Evolutionary conservation across 30 jellyfish, hydroid and myxozoan genomes (phyloP), one percentile per base, ranked within the genome.

Genomic region (Chrysaora quinquecirrha): DNA sequence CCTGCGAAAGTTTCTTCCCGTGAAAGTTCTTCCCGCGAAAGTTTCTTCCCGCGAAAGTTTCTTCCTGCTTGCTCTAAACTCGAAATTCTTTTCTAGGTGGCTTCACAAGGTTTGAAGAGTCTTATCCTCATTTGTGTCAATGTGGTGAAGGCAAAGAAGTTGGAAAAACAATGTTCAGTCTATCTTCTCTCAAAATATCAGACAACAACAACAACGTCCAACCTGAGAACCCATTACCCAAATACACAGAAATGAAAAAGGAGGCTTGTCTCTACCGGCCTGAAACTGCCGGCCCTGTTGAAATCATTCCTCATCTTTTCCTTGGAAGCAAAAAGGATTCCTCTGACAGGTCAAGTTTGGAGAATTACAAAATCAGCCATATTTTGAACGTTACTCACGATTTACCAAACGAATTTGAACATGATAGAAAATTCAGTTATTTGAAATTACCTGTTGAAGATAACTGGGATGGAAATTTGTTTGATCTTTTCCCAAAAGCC

Each of bases 81-180:
- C n/a, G n/a, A n/a, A n/a, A 21, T 19, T 56, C 56, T 29, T 28
- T 76, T 76, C 14, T 50, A 94, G 99, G 99, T 14, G 99, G 99
- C 1, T 94, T 71, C 71, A 47, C 48, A n/a, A 84, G 75, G 1
- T 94, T 94, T 78, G 96, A 94, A 75, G 96, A 87, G 47, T 47
- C 62, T 20, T 94, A 80, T 38, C 97, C 99, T 0, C 97, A 87
- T 34, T 78, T 94, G 25, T 94, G 99, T 63, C 96, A 77, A 31
- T 81, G 97, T 48, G 97, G 99, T 12, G 97, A 87, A 21, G 99
- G 97, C 33, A 88, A 65, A 22, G 99, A 94, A 79, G 78, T 77
- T 28, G 89, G 87, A 64, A 87, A 82, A 29, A 77, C 96, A n/a
- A 56, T 94, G 68, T 78, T 58, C 84, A 64, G 87, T 61, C 30